Percentiles rank a stretch among this genome's conserved stretches.
Conservation (phyloP, 2,888 invertebrate species). For the Drosophila macrospina region DNA sequence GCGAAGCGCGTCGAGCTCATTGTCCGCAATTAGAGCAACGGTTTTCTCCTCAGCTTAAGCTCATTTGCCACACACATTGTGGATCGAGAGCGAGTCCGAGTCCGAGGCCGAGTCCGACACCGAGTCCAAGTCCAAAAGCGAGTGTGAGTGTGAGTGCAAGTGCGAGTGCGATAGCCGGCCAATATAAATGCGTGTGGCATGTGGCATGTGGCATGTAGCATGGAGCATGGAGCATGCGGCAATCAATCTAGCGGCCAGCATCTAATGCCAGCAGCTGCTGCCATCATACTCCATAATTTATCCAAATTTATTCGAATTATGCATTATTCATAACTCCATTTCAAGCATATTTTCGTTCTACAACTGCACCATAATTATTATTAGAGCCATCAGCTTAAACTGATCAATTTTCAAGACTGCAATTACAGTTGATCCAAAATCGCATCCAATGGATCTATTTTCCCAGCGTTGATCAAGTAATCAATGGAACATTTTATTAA, state of each 20-base stretch:
- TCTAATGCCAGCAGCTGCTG: conserved; percentile 1
- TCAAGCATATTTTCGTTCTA: conserved; percentile 10
- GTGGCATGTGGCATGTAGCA: conserved; percentile 44
- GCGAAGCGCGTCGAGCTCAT: conserved; percentile 65
- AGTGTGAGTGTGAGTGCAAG: too few species aligned
- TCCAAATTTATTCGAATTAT: conserved; percentile 60
- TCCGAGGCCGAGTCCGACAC: neutral
- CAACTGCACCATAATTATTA: conserved; percentile 29
- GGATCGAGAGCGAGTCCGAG: conserved; percentile 6
- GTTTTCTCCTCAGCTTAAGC: conserved; percentile 68
- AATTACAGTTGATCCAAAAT: conserved; percentile 19
- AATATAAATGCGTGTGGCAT: conserved; percentile 37
- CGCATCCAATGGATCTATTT: conserved; percentile 13
- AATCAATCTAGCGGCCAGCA: conserved; percentile 50
- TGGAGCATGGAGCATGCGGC: conserved; percentile 45
- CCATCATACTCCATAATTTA: conserved; percentile 40
- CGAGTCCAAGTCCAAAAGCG: neutral
- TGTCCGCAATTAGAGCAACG: conserved; percentile 77
- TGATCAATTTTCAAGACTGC: conserved; percentile 32
- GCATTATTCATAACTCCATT: conserved; percentile 46
- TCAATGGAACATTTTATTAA: neutral
- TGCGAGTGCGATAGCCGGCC: conserved; percentile 6
- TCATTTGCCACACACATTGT: conserved; percentile 78
- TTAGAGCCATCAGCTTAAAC: conserved; percentile 40
- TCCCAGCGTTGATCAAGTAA: conserved; percentile 3